These are phyloP conservation scores for Anadara kagoshimensis DNA, from an alignment of 1,140 invertebrate species.

Conservation along the genomic window DNA sequence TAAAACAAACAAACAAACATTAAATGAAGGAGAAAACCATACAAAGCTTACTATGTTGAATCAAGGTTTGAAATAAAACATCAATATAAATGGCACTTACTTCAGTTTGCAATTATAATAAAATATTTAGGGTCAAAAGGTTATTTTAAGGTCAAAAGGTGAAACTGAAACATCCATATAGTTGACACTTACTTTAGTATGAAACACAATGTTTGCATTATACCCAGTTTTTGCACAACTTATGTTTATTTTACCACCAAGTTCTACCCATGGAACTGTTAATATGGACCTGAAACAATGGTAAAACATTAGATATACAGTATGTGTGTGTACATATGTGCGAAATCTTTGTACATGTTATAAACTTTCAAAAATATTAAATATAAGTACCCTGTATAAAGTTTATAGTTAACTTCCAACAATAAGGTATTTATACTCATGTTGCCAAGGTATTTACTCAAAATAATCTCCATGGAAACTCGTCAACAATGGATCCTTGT, in stretches of 20 bases:
- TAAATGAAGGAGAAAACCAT: too few species aligned
- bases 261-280: slow-evolving; percentile 77
- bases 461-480: too few species aligned
- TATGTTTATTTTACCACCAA: slow-evolving; percentile 74
- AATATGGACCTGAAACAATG: slow-evolving; percentile 73
- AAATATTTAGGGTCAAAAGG: background rate
- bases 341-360: background rate
- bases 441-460: too few species aligned
- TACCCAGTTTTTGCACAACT: slow-evolving; percentile 76
- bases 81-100: background rate
- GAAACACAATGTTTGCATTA: slow-evolving; percentile 75
- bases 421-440: too few species aligned
- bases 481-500: too few species aligned
- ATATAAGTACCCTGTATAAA: too few species aligned
- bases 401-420: too few species aligned
- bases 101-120: background rate
- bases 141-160: background rate
- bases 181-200: slow-evolving; percentile 72
- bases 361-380: too few species aligned
- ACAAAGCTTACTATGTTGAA: too few species aligned
- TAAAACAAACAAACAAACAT: too few species aligned
- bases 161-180: background rate
- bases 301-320: background rate
- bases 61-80: too few species aligned
- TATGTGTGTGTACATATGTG: background rate